Conservation (phyloP, 2,113 vertebrate species). For the Gopherus flavomarginatus region DNA sequence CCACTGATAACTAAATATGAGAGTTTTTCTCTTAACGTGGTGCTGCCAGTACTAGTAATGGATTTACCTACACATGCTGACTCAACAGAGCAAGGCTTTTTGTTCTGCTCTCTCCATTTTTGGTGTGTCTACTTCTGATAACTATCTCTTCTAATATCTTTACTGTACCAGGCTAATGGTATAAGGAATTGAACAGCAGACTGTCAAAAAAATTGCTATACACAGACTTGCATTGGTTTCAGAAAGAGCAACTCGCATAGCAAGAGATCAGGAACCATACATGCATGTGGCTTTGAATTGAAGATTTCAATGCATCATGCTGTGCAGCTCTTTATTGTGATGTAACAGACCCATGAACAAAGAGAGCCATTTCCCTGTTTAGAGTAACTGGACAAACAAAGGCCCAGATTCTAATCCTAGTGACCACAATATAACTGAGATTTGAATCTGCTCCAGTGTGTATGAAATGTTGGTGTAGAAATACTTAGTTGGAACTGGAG, state of each 20-base stretch:
- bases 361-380: not conserved
- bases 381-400: not conserved
- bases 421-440: not conserved
- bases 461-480: not conserved
- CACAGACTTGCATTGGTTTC: not conserved
- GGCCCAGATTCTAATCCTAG: not conserved
- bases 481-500: not conserved
- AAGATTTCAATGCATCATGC: not conserved
- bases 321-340: not conserved
- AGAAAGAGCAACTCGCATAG: not conserved
- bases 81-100: conserved; percentile 5
- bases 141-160: not conserved
- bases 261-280: fast-evolving
- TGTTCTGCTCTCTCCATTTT: not conserved
- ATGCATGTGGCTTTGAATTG: not conserved
- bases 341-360: not conserved
- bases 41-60: not conserved
- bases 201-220: not conserved
- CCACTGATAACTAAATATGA: conserved; percentile 30
- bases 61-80: conserved; percentile 9
- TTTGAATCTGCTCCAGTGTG: not conserved
- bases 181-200: not conserved
- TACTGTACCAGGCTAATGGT: not conserved
- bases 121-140: not conserved
- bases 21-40: conserved; percentile 6